Percentiles rank a stretch among this genome's conserved stretches.
Conservation (phyloP, 2,888 invertebrate species). For the Ctena decussata region DNA sequence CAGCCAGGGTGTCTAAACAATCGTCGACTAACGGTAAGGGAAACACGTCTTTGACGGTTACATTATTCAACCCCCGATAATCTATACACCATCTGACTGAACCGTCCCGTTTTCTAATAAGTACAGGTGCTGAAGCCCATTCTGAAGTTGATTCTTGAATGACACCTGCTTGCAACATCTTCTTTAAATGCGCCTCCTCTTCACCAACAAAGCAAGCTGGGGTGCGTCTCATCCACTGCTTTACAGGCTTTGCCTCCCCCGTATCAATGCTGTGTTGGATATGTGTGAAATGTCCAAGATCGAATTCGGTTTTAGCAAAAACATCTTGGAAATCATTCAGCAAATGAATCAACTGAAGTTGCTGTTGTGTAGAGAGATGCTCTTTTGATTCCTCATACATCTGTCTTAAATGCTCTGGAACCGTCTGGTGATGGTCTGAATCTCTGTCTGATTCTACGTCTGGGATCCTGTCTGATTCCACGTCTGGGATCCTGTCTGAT, state of each 20-base stretch:
- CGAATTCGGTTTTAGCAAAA: neutral
- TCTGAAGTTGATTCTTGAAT: too few species aligned
- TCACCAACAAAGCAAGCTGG: too few species aligned
- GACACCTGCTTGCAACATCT: too few species aligned
- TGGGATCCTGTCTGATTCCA: too few species aligned
- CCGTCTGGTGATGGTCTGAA: too few species aligned
- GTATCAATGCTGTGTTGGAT: neutral
- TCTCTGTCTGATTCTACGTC: too few species aligned
- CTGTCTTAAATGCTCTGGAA: neutral
- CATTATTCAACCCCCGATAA: conserved; percentile 10
- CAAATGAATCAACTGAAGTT: neutral
- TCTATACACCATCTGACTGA: conserved; percentile 15
- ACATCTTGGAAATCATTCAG: neutral
- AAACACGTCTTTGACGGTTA: conserved; percentile 2
- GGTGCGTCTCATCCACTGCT: too few species aligned
- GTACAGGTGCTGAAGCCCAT: too few species aligned
- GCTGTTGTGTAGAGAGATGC: neutral
- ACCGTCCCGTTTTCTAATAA: neutral
- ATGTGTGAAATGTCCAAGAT: neutral
- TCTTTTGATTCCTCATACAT: neutral
- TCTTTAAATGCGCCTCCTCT: too few species aligned
- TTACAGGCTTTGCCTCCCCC: too few species aligned
- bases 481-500: too few species aligned
- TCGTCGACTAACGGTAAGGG: conserved; percentile 30
- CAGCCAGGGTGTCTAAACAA: conserved; percentile 44